A percentile compares a stretch with the other conserved stretches of the same genome.
phyloP scores from a whole-genome alignment of 2,888 invertebrate species.

The Pseudanteris insignis region DNA sequence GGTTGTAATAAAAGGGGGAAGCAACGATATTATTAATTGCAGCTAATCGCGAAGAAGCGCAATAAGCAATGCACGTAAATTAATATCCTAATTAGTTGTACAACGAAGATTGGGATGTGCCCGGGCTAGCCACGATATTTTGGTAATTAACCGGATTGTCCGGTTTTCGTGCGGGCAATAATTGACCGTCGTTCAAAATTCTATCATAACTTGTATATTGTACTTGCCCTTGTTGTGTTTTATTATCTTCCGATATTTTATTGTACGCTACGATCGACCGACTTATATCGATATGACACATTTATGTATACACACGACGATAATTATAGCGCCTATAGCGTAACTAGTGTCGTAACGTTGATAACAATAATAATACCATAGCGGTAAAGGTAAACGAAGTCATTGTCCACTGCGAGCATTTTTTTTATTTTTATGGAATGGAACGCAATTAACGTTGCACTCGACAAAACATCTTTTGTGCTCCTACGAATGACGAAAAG shows the following conservation, averaged over 20 bases:
- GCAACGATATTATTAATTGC: no score
- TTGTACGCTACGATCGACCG: slow-evolving; percentile 60
- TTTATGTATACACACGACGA: slow-evolving; percentile 53
- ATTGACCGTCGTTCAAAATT: slow-evolving; percentile 60
- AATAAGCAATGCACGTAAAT: no score
- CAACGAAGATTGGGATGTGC: no score
- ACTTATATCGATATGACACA: slow-evolving; percentile 46
- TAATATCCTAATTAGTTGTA: no score
- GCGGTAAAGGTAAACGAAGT: slow-evolving; percentile 39
- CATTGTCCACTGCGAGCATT: slow-evolving; percentile 33
- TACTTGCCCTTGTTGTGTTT: slow-evolving; percentile 64
- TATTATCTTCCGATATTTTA: slow-evolving; percentile 63
- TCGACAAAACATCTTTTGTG: slow-evolving; percentile 24
- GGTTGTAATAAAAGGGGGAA: no score
- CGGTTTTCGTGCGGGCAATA: no score
- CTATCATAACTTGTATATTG: slow-evolving; percentile 54
- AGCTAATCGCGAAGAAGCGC: no score
- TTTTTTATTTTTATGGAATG: slow-evolving; percentile 15
- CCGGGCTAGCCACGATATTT: no score
- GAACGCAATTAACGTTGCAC: slow-evolving; percentile 18
- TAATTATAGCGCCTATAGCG: slow-evolving; percentile 42
- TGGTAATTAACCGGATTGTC: no score
- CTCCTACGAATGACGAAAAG: no score
- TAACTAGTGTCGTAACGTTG: slow-evolving; percentile 38
- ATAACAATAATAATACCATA: slow-evolving; percentile 39